A percentile compares a stretch with the other conserved stretches of the same genome.
phyloP scores from a whole-genome alignment of 2,888 invertebrate genomes.

The Aphodius granarius region DNA sequence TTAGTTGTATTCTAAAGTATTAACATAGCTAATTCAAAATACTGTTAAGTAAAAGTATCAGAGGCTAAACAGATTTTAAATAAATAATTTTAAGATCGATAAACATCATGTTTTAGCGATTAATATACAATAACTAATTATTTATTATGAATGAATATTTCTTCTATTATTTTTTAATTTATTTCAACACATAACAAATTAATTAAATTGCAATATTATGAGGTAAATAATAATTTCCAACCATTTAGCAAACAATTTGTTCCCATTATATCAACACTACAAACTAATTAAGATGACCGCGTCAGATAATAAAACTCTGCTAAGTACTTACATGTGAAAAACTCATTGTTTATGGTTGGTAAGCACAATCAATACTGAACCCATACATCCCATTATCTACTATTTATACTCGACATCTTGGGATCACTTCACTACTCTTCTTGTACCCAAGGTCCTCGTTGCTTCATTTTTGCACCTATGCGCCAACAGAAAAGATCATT shows the following conservation, averaged over 20 bases:
- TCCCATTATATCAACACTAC: background rate
- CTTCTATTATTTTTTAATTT: no score
- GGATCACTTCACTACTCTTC: constrained; percentile 31
- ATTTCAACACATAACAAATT: no score
- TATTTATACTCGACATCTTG: constrained; percentile 38
- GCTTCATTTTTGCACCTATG: background rate
- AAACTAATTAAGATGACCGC: constrained; percentile 1
- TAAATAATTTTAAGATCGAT: no score
- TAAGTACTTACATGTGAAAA: constrained; percentile 34
- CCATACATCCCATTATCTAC: constrained; percentile 28
- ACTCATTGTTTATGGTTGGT: constrained; percentile 31
- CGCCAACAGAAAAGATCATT: background rate
- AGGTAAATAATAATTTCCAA: background rate
- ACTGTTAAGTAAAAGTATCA: no score
- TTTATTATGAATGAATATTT: no score
- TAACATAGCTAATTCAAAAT: no score
- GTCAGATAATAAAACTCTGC: background rate
- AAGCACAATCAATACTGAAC: constrained; percentile 36
- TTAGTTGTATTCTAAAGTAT: no score
- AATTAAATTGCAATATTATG: no score
- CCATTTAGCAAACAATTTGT: background rate
- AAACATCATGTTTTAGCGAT: no score
- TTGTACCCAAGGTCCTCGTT: constrained; percentile 36
- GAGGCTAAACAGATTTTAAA: no score
- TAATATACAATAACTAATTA: no score